Conservation (phyloP, 2,888 invertebrate genomes). For the Eristalinus aeneus region DNA sequence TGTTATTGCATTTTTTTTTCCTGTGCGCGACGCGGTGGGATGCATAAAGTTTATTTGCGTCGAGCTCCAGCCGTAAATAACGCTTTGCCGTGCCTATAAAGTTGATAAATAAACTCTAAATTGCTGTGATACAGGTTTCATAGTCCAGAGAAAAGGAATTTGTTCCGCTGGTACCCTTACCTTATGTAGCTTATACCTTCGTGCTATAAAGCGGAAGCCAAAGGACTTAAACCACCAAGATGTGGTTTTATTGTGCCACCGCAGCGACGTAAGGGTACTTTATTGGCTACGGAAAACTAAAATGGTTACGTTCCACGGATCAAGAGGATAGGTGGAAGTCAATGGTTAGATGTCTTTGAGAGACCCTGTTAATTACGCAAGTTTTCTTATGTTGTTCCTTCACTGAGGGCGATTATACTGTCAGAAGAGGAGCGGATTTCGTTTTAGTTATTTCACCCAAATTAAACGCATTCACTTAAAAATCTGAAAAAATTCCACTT, state of each 20-base stretch:
- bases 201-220: constrained; percentile 27
- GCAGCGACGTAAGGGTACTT: neutral
- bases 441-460: too few species aligned
- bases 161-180: neutral
- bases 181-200: neutral
- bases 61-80: constrained; percentile 3
- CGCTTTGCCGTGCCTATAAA: constrained; percentile 31
- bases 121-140: constrained; percentile 2
- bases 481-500: too few species aligned
- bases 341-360: constrained; percentile 1
- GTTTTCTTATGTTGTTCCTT: constrained; percentile 8
- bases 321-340: constrained; percentile 13
- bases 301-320: neutral
- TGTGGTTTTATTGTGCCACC: constrained; percentile 19
- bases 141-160: neutral
- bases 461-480: too few species aligned
- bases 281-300: constrained; percentile 13
- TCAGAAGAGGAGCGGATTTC: too few species aligned
- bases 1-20: constrained; percentile 57
- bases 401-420: neutral
- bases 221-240: constrained; percentile 24
- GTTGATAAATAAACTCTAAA: constrained; percentile 5
- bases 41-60: constrained; percentile 56
- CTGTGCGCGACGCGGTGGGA: constrained; percentile 22
- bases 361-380: constrained; percentile 25